These are phyloP conservation scores for Formicarius rufipectus DNA, from an alignment of 2,113 vertebrate genomes.

Conservation along the genomic window DNA sequence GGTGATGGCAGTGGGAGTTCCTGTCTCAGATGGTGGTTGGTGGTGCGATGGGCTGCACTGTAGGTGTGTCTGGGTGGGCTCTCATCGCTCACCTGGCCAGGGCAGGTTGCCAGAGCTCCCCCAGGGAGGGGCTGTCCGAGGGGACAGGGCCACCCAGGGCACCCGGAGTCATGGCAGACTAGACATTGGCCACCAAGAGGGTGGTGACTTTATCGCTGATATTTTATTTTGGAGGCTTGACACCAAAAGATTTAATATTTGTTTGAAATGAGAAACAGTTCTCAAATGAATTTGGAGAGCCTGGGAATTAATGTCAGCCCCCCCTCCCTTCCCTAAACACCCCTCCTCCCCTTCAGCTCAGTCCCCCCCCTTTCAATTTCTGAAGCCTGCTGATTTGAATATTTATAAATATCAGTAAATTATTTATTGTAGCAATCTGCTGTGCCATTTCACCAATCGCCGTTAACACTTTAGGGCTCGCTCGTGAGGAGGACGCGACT, in stretches of 20 bases:
- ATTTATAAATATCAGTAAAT: conserved; percentile 99
- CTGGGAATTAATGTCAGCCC: conserved; percentile 68
- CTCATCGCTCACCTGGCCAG: accelerated
- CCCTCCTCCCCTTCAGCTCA: conserved; percentile 42
- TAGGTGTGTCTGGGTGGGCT: background rate
- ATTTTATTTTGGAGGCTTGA: conserved; percentile 60
- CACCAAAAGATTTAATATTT: conserved; percentile 73
- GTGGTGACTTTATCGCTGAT: conserved; percentile 16
- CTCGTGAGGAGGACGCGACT: background rate
- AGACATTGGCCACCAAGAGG: background rate
- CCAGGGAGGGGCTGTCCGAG: background rate
- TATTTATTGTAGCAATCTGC: conserved; percentile 99
- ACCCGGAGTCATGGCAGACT: background rate
- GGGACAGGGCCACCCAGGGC: background rate
- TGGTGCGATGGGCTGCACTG: background rate
- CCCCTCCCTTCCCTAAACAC: background rate
- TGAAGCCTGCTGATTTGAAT: conserved; percentile 96
- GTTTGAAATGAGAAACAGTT: conserved; percentile 75
- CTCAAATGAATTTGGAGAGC: conserved; percentile 74
- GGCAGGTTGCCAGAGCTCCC: background rate
- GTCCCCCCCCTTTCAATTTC: conserved; percentile 77
- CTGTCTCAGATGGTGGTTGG: background rate
- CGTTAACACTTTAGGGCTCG: conserved; percentile 83
- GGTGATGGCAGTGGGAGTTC: background rate
- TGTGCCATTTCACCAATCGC: conserved; percentile 84